phyloP scores from a whole-genome alignment of 2,888 invertebrate species.

The Mesopsocus fuscifrons region DNA sequence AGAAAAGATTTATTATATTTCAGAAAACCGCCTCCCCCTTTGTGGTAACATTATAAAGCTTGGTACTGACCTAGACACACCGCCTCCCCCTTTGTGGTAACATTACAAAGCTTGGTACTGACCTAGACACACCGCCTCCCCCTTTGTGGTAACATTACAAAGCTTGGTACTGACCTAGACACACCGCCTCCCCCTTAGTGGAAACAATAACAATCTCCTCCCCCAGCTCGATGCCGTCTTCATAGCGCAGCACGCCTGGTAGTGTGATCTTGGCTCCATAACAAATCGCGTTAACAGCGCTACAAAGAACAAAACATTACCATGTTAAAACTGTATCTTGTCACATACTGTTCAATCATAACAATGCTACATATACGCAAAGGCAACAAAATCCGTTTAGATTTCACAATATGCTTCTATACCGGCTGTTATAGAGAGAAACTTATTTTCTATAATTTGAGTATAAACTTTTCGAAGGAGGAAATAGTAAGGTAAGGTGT shows the following conservation, averaged over 20 bases:
- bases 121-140: conserved; percentile 88
- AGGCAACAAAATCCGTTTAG: conserved; percentile 12
- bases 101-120: too few relatives aligned
- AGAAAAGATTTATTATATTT: too few relatives aligned
- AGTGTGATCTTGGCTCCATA: conserved; percentile 96
- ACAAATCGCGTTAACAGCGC: conserved; percentile 76
- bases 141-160: conserved; percentile 93
- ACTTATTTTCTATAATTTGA: too few relatives aligned
- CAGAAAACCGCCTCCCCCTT: too few relatives aligned
- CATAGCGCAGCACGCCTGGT: conserved; percentile 89
- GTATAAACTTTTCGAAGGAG: too few relatives aligned
- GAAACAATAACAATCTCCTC: conserved; percentile 95
- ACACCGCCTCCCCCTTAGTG: conserved; percentile 90
- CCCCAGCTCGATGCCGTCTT: conserved; percentile 92
- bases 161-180: conserved; percentile 78
- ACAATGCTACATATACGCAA: not conserved
- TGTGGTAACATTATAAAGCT: too few relatives aligned
- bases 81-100: too few relatives aligned
- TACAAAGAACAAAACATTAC: too few relatives aligned
- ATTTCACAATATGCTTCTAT: not conserved
- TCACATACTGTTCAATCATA: too few relatives aligned
- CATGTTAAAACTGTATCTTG: not conserved
- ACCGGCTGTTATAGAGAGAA: too few relatives aligned
- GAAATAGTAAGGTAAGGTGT: too few relatives aligned
- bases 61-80: too few relatives aligned